Conservation (phyloP, 1,140 invertebrate genomes). For the Temnothorax nylanderi region DNA sequence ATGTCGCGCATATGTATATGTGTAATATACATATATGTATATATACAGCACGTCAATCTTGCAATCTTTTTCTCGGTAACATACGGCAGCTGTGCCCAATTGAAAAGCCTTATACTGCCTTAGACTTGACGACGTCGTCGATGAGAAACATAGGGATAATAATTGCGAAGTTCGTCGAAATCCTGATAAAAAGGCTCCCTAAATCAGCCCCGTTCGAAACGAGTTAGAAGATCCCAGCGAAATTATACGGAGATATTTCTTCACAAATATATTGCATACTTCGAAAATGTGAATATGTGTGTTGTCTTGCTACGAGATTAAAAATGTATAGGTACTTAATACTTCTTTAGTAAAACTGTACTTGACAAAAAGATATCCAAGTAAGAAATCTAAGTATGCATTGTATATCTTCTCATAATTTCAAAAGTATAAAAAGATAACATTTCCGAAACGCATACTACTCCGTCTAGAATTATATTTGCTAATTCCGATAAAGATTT, state of each 20-base stretch:
- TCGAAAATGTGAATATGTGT: not conserved
- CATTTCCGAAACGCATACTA: not conserved
- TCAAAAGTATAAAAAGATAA: not conserved
- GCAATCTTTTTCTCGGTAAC: conserved; percentile 64
- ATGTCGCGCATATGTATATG: conserved; percentile 42
- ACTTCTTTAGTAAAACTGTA: not conserved
- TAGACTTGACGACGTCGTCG: conserved; percentile 59
- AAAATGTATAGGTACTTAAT: not conserved
- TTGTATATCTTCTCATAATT: not conserved
- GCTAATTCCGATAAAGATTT: not conserved
- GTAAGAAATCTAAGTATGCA: not conserved
- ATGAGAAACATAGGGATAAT: conserved; percentile 9
- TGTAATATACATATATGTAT: conserved; percentile 38
- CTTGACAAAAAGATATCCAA: not conserved
- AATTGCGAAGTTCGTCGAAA: not conserved
- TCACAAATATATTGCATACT: not conserved
- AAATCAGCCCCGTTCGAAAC: conserved; percentile 26
- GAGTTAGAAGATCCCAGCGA: not conserved
- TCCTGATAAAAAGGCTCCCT: not conserved
- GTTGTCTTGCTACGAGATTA: not conserved
- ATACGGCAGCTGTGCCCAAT: conserved; percentile 75
- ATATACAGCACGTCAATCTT: conserved; percentile 57
- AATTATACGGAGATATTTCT: not conserved
- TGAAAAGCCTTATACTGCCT: conserved; percentile 39
- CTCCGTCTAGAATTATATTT: not conserved